A percentile compares a stretch with the other conserved stretches of the same genome.
phyloP scores from a whole-genome alignment of 1,140 invertebrate species.

The Diachasmimorpha longicaudata region DNA sequence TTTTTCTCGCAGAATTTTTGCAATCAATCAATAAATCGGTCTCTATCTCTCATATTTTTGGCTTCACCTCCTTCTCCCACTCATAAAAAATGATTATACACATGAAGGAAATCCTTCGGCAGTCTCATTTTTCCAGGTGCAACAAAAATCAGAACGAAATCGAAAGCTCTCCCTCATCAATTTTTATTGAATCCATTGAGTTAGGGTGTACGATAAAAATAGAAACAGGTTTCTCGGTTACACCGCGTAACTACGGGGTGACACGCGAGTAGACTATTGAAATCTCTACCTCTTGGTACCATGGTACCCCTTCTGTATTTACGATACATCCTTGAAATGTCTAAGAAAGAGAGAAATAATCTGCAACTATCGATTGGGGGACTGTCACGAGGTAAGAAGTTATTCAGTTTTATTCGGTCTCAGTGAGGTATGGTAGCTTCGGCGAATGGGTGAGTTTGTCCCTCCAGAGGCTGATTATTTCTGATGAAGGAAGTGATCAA shows the following conservation, averaged over 20 bases:
- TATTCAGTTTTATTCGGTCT: slow-evolving; percentile 11
- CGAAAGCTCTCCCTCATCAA: not conserved
- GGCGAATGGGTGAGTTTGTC: slow-evolving; percentile 32
- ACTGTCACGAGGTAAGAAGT: slow-evolving; percentile 16
- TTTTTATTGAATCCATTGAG: slow-evolving; percentile 17
- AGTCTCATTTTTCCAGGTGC: not conserved
- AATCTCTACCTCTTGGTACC: not conserved
- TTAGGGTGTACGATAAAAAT: slow-evolving; percentile 13
- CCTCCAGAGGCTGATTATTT: not conserved
- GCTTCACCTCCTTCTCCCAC: not conserved
- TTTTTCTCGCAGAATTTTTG: too few species aligned
- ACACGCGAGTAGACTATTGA: slow-evolving; percentile 29
- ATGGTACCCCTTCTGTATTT: slow-evolving; percentile 11
- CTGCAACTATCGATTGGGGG: slow-evolving; percentile 20
- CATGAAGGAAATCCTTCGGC: not conserved
- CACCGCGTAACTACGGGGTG: slow-evolving; percentile 22
- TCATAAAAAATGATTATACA: not conserved
- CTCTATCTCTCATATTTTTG: too few species aligned
- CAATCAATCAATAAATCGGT: too few species aligned
- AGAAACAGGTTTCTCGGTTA: slow-evolving; percentile 20
- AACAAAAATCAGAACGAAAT: not conserved
- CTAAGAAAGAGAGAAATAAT: slow-evolving; percentile 8
- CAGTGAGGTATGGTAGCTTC: slow-evolving; percentile 39
- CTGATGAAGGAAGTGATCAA: not conserved
- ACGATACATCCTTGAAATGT: slow-evolving; percentile 14